phyloP scores from a whole-genome alignment of 2,113 vertebrate species.

The Cebidichthys violaceus region DNA sequence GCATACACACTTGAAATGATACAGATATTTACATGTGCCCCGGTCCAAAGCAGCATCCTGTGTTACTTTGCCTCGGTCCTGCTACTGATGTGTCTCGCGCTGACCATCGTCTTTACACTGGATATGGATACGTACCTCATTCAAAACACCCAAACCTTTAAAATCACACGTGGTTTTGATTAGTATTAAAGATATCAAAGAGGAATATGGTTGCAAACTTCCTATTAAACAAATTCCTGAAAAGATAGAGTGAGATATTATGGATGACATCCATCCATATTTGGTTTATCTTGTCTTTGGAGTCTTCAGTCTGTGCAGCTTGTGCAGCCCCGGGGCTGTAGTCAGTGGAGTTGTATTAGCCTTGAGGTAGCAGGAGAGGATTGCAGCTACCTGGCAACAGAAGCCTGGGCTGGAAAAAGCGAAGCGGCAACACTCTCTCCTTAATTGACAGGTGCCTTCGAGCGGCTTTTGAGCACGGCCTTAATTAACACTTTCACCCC shows the following conservation, averaged over 20 bases:
- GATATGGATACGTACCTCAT: too few species aligned
- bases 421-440: neutral
- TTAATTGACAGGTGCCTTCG: constrained; percentile 37
- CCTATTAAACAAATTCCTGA: neutral
- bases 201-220: neutral
- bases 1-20: too few species aligned
- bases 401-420: constrained; percentile 11
- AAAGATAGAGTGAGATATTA: neutral
- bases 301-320: neutral
- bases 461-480: constrained; percentile 18
- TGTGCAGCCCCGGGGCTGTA: neutral
- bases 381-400: constrained; percentile 27
- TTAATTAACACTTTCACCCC: constrained; percentile 38
- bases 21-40: too few species aligned
- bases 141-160: too few species aligned
- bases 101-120: too few species aligned
- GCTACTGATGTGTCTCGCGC: too few species aligned
- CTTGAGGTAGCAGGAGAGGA: constrained; percentile 1
- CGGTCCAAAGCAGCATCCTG: too few species aligned
- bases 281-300: neutral
- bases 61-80: too few species aligned
- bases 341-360: neutral
- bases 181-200: neutral
- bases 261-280: neutral
- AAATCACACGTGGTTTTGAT: neutral